Conservation (phyloP, 2,888 invertebrate species). For the Mantis religiosa region DNA sequence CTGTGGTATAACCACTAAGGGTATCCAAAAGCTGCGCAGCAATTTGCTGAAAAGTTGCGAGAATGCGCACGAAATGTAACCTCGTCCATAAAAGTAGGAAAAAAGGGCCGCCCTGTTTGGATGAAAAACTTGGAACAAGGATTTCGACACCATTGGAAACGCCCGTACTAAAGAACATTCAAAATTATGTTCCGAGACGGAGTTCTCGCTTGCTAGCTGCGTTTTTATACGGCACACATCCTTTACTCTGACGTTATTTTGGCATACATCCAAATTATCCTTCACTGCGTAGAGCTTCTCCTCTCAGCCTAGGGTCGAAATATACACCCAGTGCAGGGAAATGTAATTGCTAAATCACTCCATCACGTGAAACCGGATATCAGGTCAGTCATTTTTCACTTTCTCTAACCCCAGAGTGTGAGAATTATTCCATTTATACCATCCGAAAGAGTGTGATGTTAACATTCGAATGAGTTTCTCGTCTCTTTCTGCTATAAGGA, state of each 20-base stretch:
- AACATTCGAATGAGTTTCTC: no score
- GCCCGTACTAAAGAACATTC: background rate
- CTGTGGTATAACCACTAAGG: no score
- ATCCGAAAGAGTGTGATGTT: no score
- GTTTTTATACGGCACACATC: background rate
- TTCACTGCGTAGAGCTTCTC: background rate
- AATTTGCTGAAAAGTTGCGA: background rate
- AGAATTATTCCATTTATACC: no score
- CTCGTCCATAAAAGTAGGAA: background rate
- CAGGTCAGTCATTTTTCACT: no score
- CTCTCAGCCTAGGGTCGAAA: background rate
- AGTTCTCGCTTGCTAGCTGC: background rate
- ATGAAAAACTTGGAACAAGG: background rate
- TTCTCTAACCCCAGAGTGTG: no score
- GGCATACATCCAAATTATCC: background rate
- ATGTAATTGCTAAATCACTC: background rate
- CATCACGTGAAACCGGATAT: background rate
- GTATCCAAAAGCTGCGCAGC: background rate
- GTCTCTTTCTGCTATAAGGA: no score
- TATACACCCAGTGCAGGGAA: background rate
- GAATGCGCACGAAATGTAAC: background rate
- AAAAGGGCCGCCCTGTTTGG: background rate
- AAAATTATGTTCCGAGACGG: conserved; percentile 14
- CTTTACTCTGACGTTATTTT: background rate
- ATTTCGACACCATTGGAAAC: background rate